Percentiles rank a stretch among this genome's conserved stretches.
Conservation (phyloP, 1,140 invertebrate genomes). For the Potamilus streckersoni region DNA sequence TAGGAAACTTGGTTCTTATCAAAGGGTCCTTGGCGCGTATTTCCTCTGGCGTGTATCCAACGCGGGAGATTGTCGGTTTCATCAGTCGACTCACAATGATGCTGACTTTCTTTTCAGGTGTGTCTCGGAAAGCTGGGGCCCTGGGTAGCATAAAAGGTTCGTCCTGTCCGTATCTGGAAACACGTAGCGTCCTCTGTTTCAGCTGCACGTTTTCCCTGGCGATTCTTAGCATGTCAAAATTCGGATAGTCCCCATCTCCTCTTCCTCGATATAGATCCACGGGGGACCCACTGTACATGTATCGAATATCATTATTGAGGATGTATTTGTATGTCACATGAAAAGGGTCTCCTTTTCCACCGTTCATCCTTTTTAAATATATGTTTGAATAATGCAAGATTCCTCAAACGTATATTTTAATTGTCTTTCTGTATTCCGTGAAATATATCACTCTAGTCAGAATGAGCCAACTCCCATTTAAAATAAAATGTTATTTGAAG, state of each 20-base stretch:
- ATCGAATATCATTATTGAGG: slow-evolving; percentile 30
- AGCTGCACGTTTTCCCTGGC: slow-evolving; percentile 25
- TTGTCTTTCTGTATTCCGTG: too few relatives aligned
- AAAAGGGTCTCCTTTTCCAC: slow-evolving; percentile 29
- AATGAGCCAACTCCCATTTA: too few relatives aligned
- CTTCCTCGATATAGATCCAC: slow-evolving; percentile 15
- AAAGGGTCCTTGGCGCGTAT: slow-evolving; percentile 10
- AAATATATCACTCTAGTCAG: too few relatives aligned
- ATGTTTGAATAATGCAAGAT: too few relatives aligned
- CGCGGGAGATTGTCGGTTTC: not conserved
- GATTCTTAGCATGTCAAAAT: slow-evolving; percentile 30
- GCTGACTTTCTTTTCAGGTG: slow-evolving; percentile 23
- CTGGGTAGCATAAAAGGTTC: slow-evolving; percentile 29
- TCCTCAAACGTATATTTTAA: too few relatives aligned
- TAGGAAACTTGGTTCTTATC: slow-evolving; percentile 24
- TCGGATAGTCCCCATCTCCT: slow-evolving; percentile 22
- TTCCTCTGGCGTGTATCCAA: too few relatives aligned
- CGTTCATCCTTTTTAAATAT: not conserved
- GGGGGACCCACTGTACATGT: slow-evolving; percentile 30
- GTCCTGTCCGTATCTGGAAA: slow-evolving; percentile 17
- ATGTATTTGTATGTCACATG: slow-evolving; percentile 32
- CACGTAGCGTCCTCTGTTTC: slow-evolving; percentile 19
- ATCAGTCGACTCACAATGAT: slow-evolving; percentile 14
- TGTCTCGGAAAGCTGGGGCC: slow-evolving; percentile 29
- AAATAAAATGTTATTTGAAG: too few relatives aligned